Evolutionary conservation across 2,113 vertebrate genomes (phyloP), one percentile per base, ranked within the genome.

Genomic region (Xyrauchen texanus): DNA sequence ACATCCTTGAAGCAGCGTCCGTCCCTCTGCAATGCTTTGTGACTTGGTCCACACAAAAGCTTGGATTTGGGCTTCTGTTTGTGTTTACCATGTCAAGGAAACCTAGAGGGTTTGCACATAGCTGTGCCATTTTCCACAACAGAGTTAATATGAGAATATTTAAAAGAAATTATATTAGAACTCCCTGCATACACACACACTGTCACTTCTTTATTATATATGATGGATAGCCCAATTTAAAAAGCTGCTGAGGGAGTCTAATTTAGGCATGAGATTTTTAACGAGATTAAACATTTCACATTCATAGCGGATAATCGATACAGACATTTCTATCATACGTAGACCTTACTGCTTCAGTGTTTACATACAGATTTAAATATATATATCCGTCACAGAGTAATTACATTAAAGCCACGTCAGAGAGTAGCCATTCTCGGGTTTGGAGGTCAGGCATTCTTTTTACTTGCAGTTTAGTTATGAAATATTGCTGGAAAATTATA

Each of bases 161-260:
- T 84, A 71, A 71, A 79, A 79, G 81, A 55, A 49, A 76, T 84
- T 81, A 82, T 79, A 84, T 84, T 79, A 79, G 76, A 77, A 53
- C 60, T 65, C 68, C 65, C 76, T 70, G 70, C 71, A 84, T 79
- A 46, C 68, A 75, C 79, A 75, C 79, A 34, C 77, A 76, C 21
- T 34, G 81, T 85, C 85, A 78, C 81, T 78, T 69, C 78, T 78
- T 95, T 94, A 95, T 95, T 94, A 94, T 94, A 94, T 93, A 95
- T 94, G 94, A 95, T 95, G 94, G 94, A 96, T 95, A 93, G 92
- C 86, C 90, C 93, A 94, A 95, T 95, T 95, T 95, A 95, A 93
- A 95, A 93, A 86, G 83, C 86, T 91, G 88, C 94, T 90, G 87
- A 93, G 93, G 94, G 95, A 95, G 95, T 95, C 93, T 94, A 96